These are phyloP conservation scores for Eclectus roratus DNA, from an alignment of 2,113 vertebrate species.

Conservation along the genomic window DNA sequence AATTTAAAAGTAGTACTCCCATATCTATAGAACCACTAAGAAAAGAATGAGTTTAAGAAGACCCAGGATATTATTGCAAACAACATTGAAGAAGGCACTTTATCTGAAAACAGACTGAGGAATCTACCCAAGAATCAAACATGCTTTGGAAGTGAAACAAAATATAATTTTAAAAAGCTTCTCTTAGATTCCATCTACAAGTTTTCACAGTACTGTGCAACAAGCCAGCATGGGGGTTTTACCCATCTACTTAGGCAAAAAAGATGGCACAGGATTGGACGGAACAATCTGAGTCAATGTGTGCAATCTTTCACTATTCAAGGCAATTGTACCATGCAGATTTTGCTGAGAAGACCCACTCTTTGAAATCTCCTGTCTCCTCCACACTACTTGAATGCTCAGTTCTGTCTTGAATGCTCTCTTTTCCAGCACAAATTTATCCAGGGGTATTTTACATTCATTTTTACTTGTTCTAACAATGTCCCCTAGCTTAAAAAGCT, in stretches of 20 bases:
- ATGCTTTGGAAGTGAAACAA: not conserved
- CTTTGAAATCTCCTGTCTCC: rapidly evolving
- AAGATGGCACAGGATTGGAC: not conserved
- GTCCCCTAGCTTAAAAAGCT: not conserved
- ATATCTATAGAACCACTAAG: not conserved
- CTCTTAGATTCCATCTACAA: not conserved
- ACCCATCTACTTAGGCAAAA: not conserved
- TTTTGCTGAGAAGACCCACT: not conserved
- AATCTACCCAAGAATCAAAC: not conserved
- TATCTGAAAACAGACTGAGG: not conserved
- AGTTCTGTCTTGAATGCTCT: not conserved
- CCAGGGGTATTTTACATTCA: not conserved
- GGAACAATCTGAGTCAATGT: rapidly evolving
- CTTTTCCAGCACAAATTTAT: not conserved
- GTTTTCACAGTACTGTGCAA: not conserved
- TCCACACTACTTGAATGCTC: not conserved
- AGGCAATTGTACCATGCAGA: not conserved
- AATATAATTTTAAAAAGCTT: not conserved
- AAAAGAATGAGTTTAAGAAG: not conserved
- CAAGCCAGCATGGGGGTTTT: not conserved
- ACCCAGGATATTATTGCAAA: not conserved
- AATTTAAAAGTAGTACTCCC: not conserved
- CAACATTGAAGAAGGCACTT: not conserved
- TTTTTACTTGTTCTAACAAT: not conserved
- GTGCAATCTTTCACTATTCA: not conserved